Percentiles rank a stretch among this genome's conserved stretches.
Evolutionary conservation across 2,888 invertebrate genomes (phyloP).

Genomic region (Sphecodes monilicornis): DNA sequence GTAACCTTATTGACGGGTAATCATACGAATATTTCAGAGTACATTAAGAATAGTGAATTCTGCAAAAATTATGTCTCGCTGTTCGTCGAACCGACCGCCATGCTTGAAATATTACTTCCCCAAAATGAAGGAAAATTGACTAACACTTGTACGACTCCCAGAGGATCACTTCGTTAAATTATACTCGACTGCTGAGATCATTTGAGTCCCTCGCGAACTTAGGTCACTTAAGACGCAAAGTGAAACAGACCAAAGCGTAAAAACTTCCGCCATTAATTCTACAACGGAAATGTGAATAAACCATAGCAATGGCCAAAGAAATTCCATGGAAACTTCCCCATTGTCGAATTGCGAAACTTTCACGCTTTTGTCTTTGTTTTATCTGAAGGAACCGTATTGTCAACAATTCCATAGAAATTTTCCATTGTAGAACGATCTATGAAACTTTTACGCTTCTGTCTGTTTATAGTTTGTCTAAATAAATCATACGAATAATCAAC

Average conservation of each 20-base stretch:
- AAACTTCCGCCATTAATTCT: background rate
- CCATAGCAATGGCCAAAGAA: background rate
- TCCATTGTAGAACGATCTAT: background rate
- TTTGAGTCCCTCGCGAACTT: background rate
- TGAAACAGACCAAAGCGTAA: background rate
- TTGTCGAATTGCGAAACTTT: background rate
- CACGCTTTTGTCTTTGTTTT: background rate
- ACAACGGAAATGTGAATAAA: background rate
- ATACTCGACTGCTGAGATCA: background rate
- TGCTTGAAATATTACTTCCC: background rate
- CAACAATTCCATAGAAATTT: background rate
- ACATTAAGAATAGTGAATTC: background rate
- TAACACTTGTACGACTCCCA: background rate
- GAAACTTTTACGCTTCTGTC: too few species aligned
- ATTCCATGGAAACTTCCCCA: background rate
- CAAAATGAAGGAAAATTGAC: constrained; percentile 1
- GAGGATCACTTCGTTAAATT: background rate
- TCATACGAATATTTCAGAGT: background rate
- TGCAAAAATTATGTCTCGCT: background rate
- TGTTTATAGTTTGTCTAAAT: too few species aligned
- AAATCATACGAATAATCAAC: too few species aligned
- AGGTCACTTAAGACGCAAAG: background rate
- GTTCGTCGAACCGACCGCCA: background rate
- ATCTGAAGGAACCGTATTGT: background rate
- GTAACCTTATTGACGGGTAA: background rate